phyloP scores from a whole-genome alignment of 1,140 invertebrate species.

The Parapsyche elsis region DNA sequence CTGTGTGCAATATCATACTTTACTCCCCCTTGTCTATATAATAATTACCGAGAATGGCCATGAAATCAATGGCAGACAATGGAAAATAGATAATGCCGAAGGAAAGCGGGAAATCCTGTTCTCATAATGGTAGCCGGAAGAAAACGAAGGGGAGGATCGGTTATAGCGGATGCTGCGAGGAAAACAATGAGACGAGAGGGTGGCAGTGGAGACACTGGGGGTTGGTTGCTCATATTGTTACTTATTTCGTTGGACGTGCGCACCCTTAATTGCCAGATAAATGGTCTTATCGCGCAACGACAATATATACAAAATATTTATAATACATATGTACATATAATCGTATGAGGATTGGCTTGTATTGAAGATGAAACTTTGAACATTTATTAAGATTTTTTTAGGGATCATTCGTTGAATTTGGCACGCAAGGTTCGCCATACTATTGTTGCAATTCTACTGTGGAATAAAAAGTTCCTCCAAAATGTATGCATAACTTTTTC shows the following conservation, averaged over 20 bases:
- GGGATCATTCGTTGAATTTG: conserved; percentile 22
- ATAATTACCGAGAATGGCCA: conserved; percentile 50
- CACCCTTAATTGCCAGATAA: conserved; percentile 9
- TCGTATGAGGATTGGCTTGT: no score
- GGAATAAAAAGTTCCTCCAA: no score
- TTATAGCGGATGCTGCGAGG: conserved; percentile 47
- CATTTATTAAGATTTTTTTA: no score
- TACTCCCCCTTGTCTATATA: conserved; percentile 16
- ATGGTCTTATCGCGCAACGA: not conserved
- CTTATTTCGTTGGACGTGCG: not conserved
- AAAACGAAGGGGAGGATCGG: conserved; percentile 39
- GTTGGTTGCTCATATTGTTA: conserved; percentile 6
- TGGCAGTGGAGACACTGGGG: not conserved
- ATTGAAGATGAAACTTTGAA: not conserved
- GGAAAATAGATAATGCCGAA: conserved; percentile 49
- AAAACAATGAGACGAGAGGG: conserved; percentile 37
- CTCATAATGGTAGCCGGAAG: conserved; percentile 54
- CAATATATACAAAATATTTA: no score
- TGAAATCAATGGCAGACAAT: conserved; percentile 51
- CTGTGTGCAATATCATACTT: not conserved
- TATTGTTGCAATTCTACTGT: no score
- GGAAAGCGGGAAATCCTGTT: conserved; percentile 49
- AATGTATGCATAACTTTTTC: no score
- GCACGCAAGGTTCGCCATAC: no score
- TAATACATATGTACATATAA: no score